Conservation (phyloP, 2,888 invertebrate genomes). For the Agonopterix subpropinquella region DNA sequence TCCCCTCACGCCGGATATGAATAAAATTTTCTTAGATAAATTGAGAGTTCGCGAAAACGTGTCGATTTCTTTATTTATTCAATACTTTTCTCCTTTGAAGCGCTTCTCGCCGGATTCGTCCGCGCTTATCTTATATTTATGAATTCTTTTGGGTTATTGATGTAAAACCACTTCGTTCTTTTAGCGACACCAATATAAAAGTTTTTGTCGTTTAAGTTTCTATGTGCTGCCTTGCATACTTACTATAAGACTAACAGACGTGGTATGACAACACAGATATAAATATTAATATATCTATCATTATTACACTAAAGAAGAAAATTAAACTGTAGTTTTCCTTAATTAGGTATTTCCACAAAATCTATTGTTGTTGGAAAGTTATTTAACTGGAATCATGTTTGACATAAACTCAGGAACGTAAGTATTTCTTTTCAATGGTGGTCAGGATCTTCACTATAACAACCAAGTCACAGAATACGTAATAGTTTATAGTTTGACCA, state of each 20-base stretch:
- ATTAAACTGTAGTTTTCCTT: too few species aligned
- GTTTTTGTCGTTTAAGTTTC: slow-evolving; percentile 10
- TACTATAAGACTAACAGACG: not conserved
- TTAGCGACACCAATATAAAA: slow-evolving; percentile 29
- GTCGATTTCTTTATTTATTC: slow-evolving; percentile 72
- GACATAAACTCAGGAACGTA: too few species aligned
- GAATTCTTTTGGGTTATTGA: slow-evolving; percentile 52
- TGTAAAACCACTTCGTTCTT: slow-evolving; percentile 41
- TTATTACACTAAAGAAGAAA: too few species aligned
- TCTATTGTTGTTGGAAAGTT: too few species aligned
- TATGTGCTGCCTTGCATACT: not conserved
- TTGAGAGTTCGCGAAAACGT: slow-evolving; percentile 68
- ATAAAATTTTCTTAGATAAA: slow-evolving; percentile 68
- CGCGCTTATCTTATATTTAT: slow-evolving; percentile 60
- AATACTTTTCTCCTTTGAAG: slow-evolving; percentile 64
- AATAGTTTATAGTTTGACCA: too few species aligned
- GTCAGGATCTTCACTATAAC: too few species aligned
- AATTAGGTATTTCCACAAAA: too few species aligned
- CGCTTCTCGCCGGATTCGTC: slow-evolving; percentile 51
- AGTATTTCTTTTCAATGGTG: too few species aligned
- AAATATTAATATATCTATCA: too few species aligned
- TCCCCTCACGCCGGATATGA: slow-evolving; percentile 59
- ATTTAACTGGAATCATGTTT: too few species aligned
- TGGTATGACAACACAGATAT: not conserved
- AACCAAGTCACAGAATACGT: too few species aligned